phyloP scores from a whole-genome alignment of 1,140 invertebrate genomes.

The Ephestia elutella region DNA sequence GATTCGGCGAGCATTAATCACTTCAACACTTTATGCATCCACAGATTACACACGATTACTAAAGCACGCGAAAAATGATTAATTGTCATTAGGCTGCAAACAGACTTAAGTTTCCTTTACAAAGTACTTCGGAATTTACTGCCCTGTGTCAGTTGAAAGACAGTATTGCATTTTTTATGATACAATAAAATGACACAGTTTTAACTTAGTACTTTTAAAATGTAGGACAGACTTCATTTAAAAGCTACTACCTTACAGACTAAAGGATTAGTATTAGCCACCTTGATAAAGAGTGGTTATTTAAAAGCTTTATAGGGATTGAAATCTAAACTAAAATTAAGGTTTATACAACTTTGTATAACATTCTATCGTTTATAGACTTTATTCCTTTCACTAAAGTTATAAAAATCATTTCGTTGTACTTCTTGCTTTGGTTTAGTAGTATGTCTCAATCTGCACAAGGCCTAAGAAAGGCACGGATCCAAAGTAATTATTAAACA shows the following conservation, averaged over 20 bases:
- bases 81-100: slow-evolving; percentile 30
- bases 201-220: too few species aligned
- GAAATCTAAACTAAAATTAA: not conserved
- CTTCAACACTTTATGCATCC: slow-evolving; percentile 49
- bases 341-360: not conserved
- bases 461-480: slow-evolving; percentile 32
- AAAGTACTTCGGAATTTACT: not conserved
- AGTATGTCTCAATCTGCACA: not conserved
- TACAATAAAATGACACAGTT: too few species aligned
- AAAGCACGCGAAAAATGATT: slow-evolving; percentile 50
- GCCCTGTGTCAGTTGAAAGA: not conserved
- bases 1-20: slow-evolving; percentile 56
- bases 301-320: too few species aligned
- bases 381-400: too few species aligned
- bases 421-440: too few species aligned
- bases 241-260: too few species aligned
- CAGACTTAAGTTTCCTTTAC: not conserved
- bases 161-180: too few species aligned
- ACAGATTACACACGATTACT: slow-evolving; percentile 36
- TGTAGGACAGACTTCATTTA: too few species aligned
- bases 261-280: too few species aligned
- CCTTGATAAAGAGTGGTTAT: too few species aligned
- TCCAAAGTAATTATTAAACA: slow-evolving; percentile 44
- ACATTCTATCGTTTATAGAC: too few species aligned
- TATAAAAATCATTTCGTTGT: too few species aligned